phyloP scores from a whole-genome alignment of 2,888 invertebrate species.

The Hemistola chrysoprasaria region DNA sequence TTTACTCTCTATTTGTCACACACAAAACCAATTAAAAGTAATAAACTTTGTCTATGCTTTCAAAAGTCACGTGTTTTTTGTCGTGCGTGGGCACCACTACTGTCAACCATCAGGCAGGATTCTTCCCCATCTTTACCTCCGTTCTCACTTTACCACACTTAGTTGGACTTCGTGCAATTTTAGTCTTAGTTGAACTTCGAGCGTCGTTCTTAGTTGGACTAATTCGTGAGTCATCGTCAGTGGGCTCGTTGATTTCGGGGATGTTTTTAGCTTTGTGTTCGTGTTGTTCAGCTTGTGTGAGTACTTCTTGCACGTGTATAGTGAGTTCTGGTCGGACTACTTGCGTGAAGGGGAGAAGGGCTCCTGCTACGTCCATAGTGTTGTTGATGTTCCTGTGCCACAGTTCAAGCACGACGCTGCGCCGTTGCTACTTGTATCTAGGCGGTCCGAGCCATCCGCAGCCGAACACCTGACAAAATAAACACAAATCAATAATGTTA shows the following conservation, averaged over 20 bases:
- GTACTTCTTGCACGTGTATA: conserved; percentile 70
- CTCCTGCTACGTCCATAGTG: conserved; percentile 79
- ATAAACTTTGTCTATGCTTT: conserved; percentile 66
- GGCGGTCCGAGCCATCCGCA: conserved; percentile 86
- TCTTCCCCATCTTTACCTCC: conserved; percentile 35
- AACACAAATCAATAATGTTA: too few species aligned
- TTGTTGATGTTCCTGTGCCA: conserved; percentile 81
- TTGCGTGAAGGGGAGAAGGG: conserved; percentile 71
- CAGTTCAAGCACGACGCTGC: conserved; percentile 79
- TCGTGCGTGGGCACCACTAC: conserved; percentile 65
- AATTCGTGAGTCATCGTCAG: conserved; percentile 33
- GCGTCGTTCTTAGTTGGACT: conserved; percentile 28
- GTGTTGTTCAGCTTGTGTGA: conserved; percentile 57
- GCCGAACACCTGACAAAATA: conserved; percentile 80
- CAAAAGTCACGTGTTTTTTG: conserved; percentile 77
- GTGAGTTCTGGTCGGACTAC: conserved; percentile 72
- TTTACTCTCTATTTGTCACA: neutral
- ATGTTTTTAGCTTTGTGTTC: conserved; percentile 47
- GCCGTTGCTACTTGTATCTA: conserved; percentile 85
- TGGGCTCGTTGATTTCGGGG: conserved; percentile 67
- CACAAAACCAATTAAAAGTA: conserved; percentile 53
- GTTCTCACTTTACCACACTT: conserved; percentile 34
- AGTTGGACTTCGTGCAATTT: conserved; percentile 28
- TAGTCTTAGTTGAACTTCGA: conserved; percentile 28
- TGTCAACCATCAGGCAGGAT: conserved; percentile 69